Evolutionary conservation across 1,140 invertebrate genomes (phyloP).

Genomic region (Andrena cerasifolii): DNA sequence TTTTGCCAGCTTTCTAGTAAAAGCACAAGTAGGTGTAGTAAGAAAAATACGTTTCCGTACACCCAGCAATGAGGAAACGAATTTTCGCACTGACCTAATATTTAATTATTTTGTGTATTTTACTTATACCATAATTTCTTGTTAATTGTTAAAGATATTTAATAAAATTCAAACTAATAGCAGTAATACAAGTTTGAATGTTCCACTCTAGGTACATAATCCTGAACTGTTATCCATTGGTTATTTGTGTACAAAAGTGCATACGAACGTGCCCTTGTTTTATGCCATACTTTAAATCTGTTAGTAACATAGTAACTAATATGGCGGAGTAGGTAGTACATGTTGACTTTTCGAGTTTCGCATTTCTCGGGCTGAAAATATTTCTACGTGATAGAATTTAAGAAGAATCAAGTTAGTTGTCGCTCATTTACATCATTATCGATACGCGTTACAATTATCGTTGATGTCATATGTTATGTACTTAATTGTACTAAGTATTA

Average conservation of each 20-base stretch:
- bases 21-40: too few relatives aligned
- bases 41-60: too few relatives aligned
- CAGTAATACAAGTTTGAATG: not conserved
- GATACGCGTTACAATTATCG: conserved; percentile 6
- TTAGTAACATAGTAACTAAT: conserved; percentile 46
- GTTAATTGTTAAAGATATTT: not conserved
- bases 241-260: not conserved
- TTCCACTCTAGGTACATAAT: not conserved
- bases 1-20: too few relatives aligned
- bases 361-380: conserved; percentile 22
- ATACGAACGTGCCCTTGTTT: conserved; percentile 17
- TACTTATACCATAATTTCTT: not conserved
- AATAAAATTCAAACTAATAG: not conserved
- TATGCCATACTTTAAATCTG: conserved; percentile 10
- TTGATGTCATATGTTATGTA: conserved; percentile 14
- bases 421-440: conserved; percentile 4
- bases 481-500: conserved; percentile 37
- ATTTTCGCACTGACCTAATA: not conserved
- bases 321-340: conserved; percentile 47
- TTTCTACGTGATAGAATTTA: conserved; percentile 10
- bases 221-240: not conserved
- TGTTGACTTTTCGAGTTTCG: conserved; percentile 39
- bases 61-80: too few relatives aligned
- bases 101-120: too few relatives aligned
- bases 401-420: conserved; percentile 8